These are phyloP conservation scores for Nymphalis polychloros DNA, from an alignment of 2,888 invertebrate species.

Conservation along the genomic window DNA sequence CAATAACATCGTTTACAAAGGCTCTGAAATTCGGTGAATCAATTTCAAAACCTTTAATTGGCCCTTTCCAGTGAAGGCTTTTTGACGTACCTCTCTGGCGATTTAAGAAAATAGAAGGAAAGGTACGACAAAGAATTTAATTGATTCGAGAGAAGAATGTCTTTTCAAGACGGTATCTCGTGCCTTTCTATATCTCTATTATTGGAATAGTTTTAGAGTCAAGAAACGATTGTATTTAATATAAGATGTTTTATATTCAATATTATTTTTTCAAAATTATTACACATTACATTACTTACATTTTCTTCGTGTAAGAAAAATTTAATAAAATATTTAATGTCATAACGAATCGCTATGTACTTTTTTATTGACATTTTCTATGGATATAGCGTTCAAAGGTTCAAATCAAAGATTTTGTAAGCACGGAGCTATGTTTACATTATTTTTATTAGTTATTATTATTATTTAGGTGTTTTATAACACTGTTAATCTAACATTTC, in stretches of 20 bases:
- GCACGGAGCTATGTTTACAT: no score
- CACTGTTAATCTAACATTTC: no score
- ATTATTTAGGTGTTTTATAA: no score
- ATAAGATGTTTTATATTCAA: conserved; percentile 14
- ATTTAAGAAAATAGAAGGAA: conserved; percentile 65
- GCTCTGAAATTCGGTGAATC: conserved; percentile 62
- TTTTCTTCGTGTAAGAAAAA: no score
- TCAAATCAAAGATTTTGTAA: no score
- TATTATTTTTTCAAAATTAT: no score
- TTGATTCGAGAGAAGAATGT: conserved; percentile 67
- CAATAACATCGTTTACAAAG: conserved; percentile 68
- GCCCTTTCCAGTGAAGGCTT: conserved; percentile 59
- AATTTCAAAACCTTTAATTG: conserved; percentile 78
- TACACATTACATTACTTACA: no score
- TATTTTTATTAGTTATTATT: no score
- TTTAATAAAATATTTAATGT: no score
- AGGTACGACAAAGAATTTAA: conserved; percentile 71
- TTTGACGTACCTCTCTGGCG: conserved; percentile 57
- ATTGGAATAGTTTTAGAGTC: conserved; percentile 39
- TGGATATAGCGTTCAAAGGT: no score
- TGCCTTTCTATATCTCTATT: conserved; percentile 37
- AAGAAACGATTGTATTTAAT: conserved; percentile 34
- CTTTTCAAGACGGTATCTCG: conserved; percentile 46
- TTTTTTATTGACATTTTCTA: no score
- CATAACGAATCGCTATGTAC: no score